These are phyloP conservation scores for Scolanthus callimorphus DNA, from an alignment of 92 coral and sea anemone genomes.

Conservation along the genomic window DNA sequence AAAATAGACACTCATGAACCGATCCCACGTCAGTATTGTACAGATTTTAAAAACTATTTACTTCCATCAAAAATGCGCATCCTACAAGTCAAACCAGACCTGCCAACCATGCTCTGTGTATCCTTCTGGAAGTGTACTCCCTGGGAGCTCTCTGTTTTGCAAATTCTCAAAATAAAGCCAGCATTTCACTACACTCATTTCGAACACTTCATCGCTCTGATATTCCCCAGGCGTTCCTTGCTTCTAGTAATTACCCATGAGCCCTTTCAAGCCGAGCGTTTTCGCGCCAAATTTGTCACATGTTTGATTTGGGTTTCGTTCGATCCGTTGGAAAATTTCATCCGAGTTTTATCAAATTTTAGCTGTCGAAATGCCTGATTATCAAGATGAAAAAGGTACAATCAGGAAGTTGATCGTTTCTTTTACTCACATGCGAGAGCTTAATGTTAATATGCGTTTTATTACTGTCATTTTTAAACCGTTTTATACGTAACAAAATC, in stretches of 20 bases:
- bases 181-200: background rate
- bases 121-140: slow-evolving; percentile 6
- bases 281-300: slow-evolving; percentile 99
- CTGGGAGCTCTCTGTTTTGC: slow-evolving; percentile 25
- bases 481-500: no score
- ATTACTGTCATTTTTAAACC: no score
- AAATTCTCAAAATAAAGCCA: slow-evolving; percentile 9
- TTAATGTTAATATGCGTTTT: no score
- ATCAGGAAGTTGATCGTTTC: background rate
- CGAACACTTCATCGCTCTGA: no score
- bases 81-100: no score
- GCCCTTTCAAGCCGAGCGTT: slow-evolving; percentile 25
- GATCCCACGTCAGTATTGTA: no score
- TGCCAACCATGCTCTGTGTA: slow-evolving; percentile 37
- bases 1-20: no score
- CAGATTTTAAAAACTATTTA: no score
- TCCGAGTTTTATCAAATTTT: slow-evolving; percentile 3
- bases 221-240: background rate
- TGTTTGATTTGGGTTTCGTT: slow-evolving; percentile 28
- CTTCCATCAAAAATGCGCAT: no score
- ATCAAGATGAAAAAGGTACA: slow-evolving; percentile 79
- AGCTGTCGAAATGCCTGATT: slow-evolving; percentile 66
- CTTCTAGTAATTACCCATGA: slow-evolving; percentile 39
- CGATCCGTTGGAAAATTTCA: background rate
- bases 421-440: no score